Percentiles rank a stretch among this genome's conserved stretches.
Conservation (phyloP, 2,888 invertebrate species). For the Chymomyza fuscimana region DNA sequence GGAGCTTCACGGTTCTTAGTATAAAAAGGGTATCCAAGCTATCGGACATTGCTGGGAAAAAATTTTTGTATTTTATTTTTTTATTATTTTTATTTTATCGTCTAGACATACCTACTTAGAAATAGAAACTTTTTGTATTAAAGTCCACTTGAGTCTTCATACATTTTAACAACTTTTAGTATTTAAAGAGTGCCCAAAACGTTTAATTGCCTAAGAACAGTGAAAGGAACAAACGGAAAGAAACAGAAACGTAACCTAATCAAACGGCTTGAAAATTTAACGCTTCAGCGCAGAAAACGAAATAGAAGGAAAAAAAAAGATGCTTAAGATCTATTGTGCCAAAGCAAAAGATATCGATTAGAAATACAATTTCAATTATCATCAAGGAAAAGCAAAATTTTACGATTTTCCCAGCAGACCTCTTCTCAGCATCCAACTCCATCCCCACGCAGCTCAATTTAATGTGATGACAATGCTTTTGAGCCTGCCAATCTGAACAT, state of each 20-base stretch:
- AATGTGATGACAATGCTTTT: constrained; percentile 10
- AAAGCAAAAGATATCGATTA: constrained; percentile 47
- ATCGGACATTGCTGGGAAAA: no score
- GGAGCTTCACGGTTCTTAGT: no score
- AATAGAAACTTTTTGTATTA: no score
- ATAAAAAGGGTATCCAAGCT: no score
- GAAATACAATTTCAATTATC: constrained; percentile 63
- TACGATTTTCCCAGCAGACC: constrained; percentile 29
- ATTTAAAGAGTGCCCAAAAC: no score
- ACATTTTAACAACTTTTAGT: no score
- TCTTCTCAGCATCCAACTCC: not conserved
- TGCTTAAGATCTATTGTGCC: not conserved
- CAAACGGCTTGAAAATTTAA: not conserved
- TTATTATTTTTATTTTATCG: no score
- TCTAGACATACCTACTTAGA: no score
- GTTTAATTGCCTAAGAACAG: no score
- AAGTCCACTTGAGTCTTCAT: no score
- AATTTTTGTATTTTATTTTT: no score
- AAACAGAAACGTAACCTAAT: not conserved
- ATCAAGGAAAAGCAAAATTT: constrained; percentile 36
- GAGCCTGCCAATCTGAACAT: constrained; percentile 23
- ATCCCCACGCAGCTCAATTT: not conserved
- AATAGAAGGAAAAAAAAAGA: not conserved
- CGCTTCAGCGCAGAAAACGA: not conserved
- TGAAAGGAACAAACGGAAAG: no score